These are phyloP conservation scores for Diaphora mendica DNA, from an alignment of 2,888 invertebrate species.

Conservation along the genomic window DNA sequence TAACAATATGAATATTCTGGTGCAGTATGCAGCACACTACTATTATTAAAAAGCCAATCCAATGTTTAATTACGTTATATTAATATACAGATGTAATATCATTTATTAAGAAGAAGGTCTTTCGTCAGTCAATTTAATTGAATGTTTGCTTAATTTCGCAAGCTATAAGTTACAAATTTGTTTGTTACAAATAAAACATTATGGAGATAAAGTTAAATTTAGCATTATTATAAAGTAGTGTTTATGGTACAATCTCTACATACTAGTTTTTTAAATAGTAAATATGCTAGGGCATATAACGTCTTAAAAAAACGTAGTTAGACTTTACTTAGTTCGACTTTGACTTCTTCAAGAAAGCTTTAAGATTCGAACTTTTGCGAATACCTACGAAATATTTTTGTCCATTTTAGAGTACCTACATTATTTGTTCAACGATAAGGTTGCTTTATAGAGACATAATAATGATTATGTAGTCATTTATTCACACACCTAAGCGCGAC, in stretches of 20 bases:
- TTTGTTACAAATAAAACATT: not conserved
- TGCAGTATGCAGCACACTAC: too few relatives aligned
- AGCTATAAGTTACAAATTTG: not conserved
- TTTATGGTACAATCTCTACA: not conserved
- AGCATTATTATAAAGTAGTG: not conserved
- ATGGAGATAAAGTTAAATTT: not conserved
- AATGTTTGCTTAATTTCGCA: not conserved
- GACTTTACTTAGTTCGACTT: slow-evolving; percentile 12
- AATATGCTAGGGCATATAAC: not conserved
- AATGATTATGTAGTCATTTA: too few relatives aligned
- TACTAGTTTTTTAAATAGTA: too few relatives aligned
- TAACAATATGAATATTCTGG: not conserved
- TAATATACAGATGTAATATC: not conserved
- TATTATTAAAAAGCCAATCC: not conserved
- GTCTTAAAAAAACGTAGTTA: not conserved
- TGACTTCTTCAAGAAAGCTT: slow-evolving; percentile 18
- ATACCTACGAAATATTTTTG: slow-evolving; percentile 3
- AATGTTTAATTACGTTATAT: not conserved
- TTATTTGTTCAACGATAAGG: slow-evolving; percentile 5
- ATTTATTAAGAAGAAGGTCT: not conserved
- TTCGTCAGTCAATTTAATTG: not conserved
- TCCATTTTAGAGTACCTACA: slow-evolving; percentile 5
- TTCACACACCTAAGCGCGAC: too few relatives aligned
- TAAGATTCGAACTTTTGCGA: not conserved
- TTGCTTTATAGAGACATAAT: not conserved